A percentile compares a stretch with the other conserved stretches of the same genome.
phyloP scores from a whole-genome alignment of 2,113 vertebrate species.

The Psophia crepitans region DNA sequence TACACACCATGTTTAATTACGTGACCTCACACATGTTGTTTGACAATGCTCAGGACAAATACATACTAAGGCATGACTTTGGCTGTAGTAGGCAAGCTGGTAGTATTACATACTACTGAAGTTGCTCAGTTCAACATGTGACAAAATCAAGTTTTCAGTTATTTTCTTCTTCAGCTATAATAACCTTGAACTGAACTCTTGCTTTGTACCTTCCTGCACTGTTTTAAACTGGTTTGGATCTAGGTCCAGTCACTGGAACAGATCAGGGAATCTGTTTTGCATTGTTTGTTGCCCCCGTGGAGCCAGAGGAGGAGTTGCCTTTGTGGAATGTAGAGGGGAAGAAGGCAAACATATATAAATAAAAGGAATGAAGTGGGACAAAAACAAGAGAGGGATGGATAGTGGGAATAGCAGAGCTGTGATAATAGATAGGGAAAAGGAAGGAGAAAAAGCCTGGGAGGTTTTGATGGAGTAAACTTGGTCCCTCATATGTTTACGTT shows the following conservation, averaged over 20 bases:
- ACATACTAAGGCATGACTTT: not conserved
- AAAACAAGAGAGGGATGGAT: not conserved
- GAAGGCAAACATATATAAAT: not conserved
- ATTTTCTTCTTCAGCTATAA: not conserved
- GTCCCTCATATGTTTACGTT: constrained; percentile 12
- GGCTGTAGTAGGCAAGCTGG: not conserved
- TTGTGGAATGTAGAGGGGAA: not conserved
- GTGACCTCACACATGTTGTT: not conserved
- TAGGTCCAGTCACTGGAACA: not conserved
- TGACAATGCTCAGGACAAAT: not conserved
- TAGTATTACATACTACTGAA: not conserved
- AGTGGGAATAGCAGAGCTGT: not conserved
- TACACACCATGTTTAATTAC: not conserved
- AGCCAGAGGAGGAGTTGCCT: not conserved
- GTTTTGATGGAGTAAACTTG: constrained; percentile 5
- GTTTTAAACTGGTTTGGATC: not conserved
- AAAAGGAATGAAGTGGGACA: accelerated
- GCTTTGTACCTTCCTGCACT: not conserved
- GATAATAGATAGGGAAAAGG: not conserved
- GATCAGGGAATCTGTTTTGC: not conserved
- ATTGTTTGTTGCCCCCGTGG: not conserved
- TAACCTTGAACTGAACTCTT: not conserved
- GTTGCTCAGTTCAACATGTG: not conserved
- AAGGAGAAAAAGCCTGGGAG: not conserved
- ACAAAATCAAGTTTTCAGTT: not conserved